Conservation (phyloP, 2,888 invertebrate species). For the Gibbula magus region DNA sequence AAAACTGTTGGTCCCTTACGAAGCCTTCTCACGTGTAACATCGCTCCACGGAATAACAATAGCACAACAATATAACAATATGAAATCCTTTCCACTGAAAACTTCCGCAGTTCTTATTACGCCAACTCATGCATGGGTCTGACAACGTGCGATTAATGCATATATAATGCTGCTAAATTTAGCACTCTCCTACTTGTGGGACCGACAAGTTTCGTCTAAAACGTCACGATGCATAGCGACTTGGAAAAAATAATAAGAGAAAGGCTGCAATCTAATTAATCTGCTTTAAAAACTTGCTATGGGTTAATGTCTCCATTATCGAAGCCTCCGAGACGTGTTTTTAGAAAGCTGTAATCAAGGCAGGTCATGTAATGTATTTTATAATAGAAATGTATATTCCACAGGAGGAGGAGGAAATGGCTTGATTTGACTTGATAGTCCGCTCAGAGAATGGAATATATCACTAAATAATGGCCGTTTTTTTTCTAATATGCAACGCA, state of each 20-base stretch:
- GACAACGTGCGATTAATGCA: background rate
- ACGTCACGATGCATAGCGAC: background rate
- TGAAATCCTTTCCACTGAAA: constrained; percentile 24
- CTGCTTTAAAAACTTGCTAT: background rate
- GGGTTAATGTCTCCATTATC: constrained; percentile 10
- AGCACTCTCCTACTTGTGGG: background rate
- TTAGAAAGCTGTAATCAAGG: background rate
- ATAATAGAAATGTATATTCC: background rate
- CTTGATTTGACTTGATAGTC: too few species aligned
- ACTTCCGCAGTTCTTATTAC: constrained; percentile 17
- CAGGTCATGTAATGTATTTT: background rate
- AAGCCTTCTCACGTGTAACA: constrained; percentile 6
- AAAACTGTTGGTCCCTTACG: background rate
- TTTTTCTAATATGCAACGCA: too few species aligned
- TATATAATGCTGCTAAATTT: constrained; percentile 8
- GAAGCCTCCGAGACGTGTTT: background rate
- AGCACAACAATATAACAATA: constrained; percentile 20
- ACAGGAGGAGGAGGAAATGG: background rate
- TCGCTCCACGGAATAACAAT: background rate
- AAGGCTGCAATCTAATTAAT: constrained; percentile 13
- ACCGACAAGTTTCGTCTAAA: background rate
- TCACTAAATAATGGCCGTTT: too few species aligned
- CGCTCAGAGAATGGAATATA: too few species aligned
- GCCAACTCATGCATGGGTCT: background rate
- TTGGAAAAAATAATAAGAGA: constrained; percentile 14